Percentiles rank a stretch among this genome's conserved stretches.
Conservation (phyloP, 1,140 invertebrate species). For the Thaumetopoea pityocampa region DNA sequence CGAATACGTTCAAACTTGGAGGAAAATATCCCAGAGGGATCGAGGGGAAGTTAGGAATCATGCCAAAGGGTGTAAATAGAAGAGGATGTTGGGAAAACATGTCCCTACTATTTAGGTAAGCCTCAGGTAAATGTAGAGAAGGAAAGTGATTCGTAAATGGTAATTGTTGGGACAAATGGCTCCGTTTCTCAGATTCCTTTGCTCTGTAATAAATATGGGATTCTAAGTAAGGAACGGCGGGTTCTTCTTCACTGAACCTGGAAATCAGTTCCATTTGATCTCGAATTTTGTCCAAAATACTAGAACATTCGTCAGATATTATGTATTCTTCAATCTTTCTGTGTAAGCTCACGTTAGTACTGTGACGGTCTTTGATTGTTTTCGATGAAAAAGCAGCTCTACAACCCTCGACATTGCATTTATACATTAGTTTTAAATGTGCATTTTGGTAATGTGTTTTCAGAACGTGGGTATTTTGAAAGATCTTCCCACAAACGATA, state of each 20-base stretch:
- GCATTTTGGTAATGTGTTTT: constrained; percentile 97
- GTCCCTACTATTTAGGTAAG: constrained; percentile 63
- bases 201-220: constrained; percentile 60
- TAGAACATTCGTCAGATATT: constrained; percentile 48
- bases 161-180: constrained; percentile 40
- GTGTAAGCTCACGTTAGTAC: constrained; percentile 94
- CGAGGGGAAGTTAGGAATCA: constrained; percentile 69
- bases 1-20: constrained; percentile 51
- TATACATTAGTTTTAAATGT: constrained; percentile 96
- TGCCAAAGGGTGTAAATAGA: constrained; percentile 68
- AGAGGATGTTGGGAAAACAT: constrained; percentile 66
- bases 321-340: constrained; percentile 81
- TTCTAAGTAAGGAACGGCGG: constrained; percentile 73
- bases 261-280: constrained; percentile 85
- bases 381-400: constrained; percentile 97
- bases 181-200: constrained; percentile 58
- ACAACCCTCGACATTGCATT: constrained; percentile 96
- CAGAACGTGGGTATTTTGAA: constrained; percentile 96
- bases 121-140: constrained; percentile 59
- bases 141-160: constrained; percentile 52
- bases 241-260: constrained; percentile 83
- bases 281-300: constrained; percentile 71
- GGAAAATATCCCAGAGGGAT: constrained; percentile 67
- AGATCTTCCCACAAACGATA: constrained; percentile 93
- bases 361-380: constrained; percentile 93